Base-by-base conservation (phyloP, 1,140 invertebrate genomes). In the Trachymyrmex septentrionalis region DNA sequence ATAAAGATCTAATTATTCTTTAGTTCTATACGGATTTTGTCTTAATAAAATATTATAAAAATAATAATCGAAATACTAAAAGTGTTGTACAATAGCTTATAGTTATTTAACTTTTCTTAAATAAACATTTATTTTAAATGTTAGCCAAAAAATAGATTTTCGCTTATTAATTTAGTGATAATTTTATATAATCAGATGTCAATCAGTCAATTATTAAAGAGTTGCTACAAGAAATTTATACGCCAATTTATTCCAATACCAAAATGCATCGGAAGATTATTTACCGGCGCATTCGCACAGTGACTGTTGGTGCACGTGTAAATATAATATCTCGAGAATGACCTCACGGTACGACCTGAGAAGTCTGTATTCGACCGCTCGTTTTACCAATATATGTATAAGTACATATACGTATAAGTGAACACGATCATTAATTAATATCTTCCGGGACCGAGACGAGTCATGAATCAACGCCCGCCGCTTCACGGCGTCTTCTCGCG, bases 371-470 rank as follows among this genome's bases (percentile, higher is more conserved):
- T 82, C 55, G 67, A 48, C 38, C 38, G 50, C 66, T 44, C 55
- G 24, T 57, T 57, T 82, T 67, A 66, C 27, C 34, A 24, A 30
- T 77, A 67, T 77, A 72, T 67, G 27, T 44, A 55, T 24, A 21
- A 30, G 57, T 77, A 66, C 61, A 55, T 27, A 21, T 57, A 30
- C 71, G 73, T 82, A 73, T 81, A 88, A 87, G 85, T 78, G 86
- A 85, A 82, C 80, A 69, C 82, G 87, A 93, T 92, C 92, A 93
- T 93, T 93, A 93, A 93, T 93, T 93, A 93, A 93, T 93, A 92
- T 69, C 91, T 93, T 92, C 92, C 92, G 91, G 91, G 91, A 92
- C 81, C 24, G 77, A 38, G 89, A 87, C 81, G 89, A 90, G 88
- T 89, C 88, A 93, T 93, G 92, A 91, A 93, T 92, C 92, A 93